Evolutionary conservation across 2,797 vertebrate genomes (phyloP).

Genomic region (Tapirus indicus): DNA sequence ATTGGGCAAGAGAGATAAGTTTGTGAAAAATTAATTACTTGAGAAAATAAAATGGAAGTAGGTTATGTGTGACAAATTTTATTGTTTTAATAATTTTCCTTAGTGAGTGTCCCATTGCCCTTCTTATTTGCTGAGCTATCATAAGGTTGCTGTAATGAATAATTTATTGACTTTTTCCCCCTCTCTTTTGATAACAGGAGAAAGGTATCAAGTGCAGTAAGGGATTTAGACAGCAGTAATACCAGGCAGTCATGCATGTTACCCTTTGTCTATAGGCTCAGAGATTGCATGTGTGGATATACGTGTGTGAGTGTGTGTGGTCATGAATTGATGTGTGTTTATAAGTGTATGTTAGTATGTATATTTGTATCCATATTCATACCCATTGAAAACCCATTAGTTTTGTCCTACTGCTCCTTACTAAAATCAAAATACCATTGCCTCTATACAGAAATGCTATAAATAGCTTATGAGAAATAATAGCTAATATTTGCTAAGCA

Average conservation of each 20-base stretch:
- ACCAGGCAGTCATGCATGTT: not conserved
- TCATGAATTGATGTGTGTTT: not conserved
- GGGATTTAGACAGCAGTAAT: not conserved
- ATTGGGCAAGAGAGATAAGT: slow-evolving; percentile 72
- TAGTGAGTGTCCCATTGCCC: slow-evolving; percentile 73
- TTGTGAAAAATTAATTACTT: slow-evolving; percentile 79
- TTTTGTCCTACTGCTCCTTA: not conserved
- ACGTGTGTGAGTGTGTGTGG: not conserved
- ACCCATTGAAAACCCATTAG: not conserved
- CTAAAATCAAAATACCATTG: slow-evolving; percentile 45
- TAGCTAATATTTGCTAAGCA: not conserved
- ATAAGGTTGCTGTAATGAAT: slow-evolving; percentile 80
- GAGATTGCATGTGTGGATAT: not conserved
- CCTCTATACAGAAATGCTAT: not conserved
- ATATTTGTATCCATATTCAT: not conserved
- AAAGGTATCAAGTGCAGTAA: slow-evolving; percentile 49
- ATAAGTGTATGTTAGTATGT: not conserved
- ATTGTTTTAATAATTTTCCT: slow-evolving; percentile 86
- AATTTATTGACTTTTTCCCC: slow-evolving; percentile 47
- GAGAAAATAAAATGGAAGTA: slow-evolving; percentile 76
- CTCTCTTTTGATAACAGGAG: slow-evolving; percentile 50
- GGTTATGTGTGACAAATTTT: slow-evolving; percentile 72
- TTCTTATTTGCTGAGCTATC: slow-evolving; percentile 82
- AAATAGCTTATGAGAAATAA: not conserved
- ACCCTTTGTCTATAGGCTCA: not conserved